Percentiles rank a stretch among this genome's conserved stretches.
phyloP scores from a whole-genome alignment of 2,113 vertebrate genomes.

The Burhinus bistriatus region DNA sequence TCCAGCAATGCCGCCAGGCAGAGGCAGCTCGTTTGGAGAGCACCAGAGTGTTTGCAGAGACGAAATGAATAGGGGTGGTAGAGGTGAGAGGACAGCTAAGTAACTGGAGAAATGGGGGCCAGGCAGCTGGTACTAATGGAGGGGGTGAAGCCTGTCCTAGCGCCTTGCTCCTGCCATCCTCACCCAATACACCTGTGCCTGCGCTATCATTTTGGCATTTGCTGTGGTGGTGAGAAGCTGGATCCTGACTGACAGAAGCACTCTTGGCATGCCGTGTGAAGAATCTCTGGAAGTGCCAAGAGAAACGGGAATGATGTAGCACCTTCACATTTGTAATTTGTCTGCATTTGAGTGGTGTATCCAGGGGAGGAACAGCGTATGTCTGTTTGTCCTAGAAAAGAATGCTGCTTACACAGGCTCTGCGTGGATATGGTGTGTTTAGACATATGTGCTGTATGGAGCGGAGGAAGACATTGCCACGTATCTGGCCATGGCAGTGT shows the following conservation, averaged over 20 bases:
- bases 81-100: background rate
- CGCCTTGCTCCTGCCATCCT: background rate
- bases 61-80: background rate
- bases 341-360: background rate
- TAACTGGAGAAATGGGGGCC: background rate
- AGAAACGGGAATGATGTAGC: slow-evolving; percentile 28
- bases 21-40: background rate
- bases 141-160: background rate
- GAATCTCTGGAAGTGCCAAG: background rate
- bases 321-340: slow-evolving; percentile 13
- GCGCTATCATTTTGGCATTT: background rate
- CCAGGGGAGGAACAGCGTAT: background rate
- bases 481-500: background rate
- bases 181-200: background rate
- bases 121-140: background rate
- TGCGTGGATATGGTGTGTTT: background rate
- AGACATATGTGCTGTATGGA: background rate
- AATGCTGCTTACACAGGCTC: background rate
- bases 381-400: background rate
- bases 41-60: background rate
- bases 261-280: background rate
- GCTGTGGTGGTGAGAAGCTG: background rate
- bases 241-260: background rate
- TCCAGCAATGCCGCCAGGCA: background rate
- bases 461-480: background rate